These are phyloP conservation scores for Lichenostomus cassidix DNA, from an alignment of 2,113 vertebrate genomes.

Conservation along the genomic window DNA sequence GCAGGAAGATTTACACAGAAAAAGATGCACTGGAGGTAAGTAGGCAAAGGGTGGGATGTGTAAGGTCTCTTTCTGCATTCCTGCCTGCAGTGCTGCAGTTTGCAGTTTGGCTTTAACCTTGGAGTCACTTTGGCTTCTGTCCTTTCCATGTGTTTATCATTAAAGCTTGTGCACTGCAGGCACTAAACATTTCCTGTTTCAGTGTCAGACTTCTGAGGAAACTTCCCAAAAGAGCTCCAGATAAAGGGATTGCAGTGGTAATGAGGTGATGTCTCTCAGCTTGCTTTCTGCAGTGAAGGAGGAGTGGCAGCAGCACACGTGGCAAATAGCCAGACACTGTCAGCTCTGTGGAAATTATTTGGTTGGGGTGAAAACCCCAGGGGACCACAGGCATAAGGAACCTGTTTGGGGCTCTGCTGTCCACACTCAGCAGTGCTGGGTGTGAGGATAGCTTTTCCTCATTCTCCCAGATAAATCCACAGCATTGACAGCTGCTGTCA, in stretches of 20 bases:
- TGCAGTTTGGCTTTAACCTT: neutral
- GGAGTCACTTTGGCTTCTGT: neutral
- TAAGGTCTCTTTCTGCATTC: neutral
- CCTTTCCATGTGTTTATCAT: neutral
- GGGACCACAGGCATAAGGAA: neutral
- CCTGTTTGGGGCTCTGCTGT: neutral
- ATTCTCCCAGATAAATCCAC: neutral
- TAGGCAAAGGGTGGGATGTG: neutral
- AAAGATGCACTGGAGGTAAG: constrained; percentile 91
- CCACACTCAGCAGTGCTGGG: neutral
- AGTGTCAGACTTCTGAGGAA: neutral
- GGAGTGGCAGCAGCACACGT: neutral
- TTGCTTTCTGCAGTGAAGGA: neutral
- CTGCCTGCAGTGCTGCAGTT: neutral
- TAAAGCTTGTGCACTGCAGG: neutral
- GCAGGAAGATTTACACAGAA: constrained; percentile 90
- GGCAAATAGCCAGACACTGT: neutral
- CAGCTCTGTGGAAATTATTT: neutral
- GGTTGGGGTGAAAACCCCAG: neutral
- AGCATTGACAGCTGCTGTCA: neutral
- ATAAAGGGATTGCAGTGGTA: neutral
- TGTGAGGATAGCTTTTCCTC: neutral
- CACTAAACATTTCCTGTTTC: neutral
- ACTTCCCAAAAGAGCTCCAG: neutral
- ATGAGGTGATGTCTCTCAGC: neutral